Percentiles rank a stretch among this genome's conserved stretches.
Evolutionary conservation across 2,113 vertebrate genomes (phyloP).

Genomic region (Gymnarchus niloticus): DNA sequence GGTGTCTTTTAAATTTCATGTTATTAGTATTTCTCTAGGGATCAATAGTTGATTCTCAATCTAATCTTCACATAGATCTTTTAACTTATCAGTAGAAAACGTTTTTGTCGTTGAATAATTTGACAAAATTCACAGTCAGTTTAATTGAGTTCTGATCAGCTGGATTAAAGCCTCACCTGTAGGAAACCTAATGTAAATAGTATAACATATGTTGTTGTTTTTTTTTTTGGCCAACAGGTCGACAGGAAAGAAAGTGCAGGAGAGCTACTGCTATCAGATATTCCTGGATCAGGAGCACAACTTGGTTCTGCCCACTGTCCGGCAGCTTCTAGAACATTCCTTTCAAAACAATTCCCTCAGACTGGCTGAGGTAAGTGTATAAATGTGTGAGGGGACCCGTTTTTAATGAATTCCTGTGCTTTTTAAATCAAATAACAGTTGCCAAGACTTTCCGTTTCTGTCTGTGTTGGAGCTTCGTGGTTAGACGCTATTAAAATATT

Average conservation of each 20-base stretch:
- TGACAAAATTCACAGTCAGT: no score
- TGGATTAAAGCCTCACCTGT: not conserved
- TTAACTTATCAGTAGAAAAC: no score
- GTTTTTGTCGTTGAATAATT: no score
- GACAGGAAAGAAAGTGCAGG: slow-evolving; percentile 65
- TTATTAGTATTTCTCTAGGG: no score
- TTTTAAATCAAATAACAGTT: not conserved
- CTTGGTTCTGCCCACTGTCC: slow-evolving; percentile 74
- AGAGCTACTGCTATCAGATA: slow-evolving; percentile 81
- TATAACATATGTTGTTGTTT: not conserved
- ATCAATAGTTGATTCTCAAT: no score
- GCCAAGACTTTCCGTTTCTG: no score
- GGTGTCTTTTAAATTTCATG: no score
- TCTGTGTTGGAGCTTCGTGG: not conserved
- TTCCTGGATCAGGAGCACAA: slow-evolving; percentile 80
- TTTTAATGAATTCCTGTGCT: not conserved
- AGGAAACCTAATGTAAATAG: not conserved
- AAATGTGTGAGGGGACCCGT: not conserved
- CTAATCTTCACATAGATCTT: no score
- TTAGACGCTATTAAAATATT: not conserved
- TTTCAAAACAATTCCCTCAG: slow-evolving; percentile 71
- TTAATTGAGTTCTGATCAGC: no score
- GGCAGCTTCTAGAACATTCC: slow-evolving; percentile 81
- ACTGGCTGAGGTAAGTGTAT: slow-evolving; percentile 68
- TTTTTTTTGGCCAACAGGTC: slow-evolving; percentile 43